A percentile compares a stretch with the other conserved stretches of the same genome.
Conservation (phyloP, 2,888 invertebrate genomes). For the Drosophila pegasa region DNA sequence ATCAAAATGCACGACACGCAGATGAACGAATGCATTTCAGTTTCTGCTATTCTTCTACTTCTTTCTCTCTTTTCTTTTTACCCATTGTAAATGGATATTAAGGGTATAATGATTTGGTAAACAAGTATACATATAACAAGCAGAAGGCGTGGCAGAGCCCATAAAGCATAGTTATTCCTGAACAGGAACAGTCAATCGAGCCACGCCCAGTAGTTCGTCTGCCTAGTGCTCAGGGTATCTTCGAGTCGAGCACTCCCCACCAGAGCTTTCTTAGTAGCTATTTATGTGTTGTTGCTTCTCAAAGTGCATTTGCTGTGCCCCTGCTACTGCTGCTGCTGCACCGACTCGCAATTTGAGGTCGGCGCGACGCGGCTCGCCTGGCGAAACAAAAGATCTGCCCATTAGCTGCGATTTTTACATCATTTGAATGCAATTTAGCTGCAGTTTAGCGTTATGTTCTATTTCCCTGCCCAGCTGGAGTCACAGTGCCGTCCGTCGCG, state of each 20-base stretch:
- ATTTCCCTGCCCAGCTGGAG: slow-evolving; percentile 50
- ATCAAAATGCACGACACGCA: slow-evolving; percentile 69
- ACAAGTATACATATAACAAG: neutral
- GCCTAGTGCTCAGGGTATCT: neutral
- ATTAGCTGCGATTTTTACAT: slow-evolving; percentile 74
- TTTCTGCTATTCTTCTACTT: slow-evolving; percentile 32
- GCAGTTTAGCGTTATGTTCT: slow-evolving; percentile 76
- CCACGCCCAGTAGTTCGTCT: neutral
- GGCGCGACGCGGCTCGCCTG: slow-evolving; percentile 27
- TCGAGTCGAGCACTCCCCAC: neutral
- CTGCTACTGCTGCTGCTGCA: slow-evolving; percentile 15
- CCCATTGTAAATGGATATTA: neutral
- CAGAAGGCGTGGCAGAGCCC: neutral
- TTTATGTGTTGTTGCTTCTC: slow-evolving; percentile 34
- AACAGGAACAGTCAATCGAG: neutral
- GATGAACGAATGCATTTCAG: slow-evolving; percentile 61
- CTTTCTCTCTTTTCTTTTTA: slow-evolving; percentile 1
- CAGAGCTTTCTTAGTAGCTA: neutral
- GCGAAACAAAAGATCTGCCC: slow-evolving; percentile 67
- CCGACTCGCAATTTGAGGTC: slow-evolving; percentile 64
- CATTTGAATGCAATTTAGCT: slow-evolving; percentile 77
- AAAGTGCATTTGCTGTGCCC: slow-evolving; percentile 67
- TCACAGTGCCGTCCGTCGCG: neutral
- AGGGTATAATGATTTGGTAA: neutral
- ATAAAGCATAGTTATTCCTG: neutral